These are phyloP conservation scores for Halichoeres trimaculatus DNA, from an alignment of 2,113 vertebrate genomes.

Conservation along the genomic window DNA sequence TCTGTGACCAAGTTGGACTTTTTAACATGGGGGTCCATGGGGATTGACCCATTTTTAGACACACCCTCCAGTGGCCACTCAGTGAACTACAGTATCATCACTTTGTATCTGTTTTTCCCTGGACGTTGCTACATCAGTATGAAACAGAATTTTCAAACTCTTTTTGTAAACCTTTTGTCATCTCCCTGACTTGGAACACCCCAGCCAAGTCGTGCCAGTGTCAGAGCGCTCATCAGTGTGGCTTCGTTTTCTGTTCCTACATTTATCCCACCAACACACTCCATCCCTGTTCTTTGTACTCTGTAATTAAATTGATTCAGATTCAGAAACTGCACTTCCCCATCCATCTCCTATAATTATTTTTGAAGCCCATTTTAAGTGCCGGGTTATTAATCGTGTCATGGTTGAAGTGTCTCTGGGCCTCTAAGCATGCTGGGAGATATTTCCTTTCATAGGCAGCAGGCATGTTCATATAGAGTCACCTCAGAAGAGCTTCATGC, in stretches of 20 bases:
- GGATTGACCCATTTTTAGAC: no score
- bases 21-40: no score
- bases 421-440: constrained; percentile 31
- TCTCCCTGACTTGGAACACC: not conserved
- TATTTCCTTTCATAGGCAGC: constrained; percentile 24
- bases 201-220: not conserved
- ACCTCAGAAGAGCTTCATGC: constrained; percentile 10
- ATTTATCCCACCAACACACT: constrained; percentile 30
- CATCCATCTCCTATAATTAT: constrained; percentile 43
- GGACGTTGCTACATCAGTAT: not conserved
- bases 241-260: constrained; percentile 10
- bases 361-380: constrained; percentile 49
- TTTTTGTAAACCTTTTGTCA: not conserved
- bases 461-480: constrained; percentile 1
- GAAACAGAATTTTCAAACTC: not conserved
- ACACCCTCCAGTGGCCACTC: no score
- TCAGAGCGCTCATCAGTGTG: constrained; percentile 2
- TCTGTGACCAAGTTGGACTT: no score
- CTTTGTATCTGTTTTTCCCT: not conserved
- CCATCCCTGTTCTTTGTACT: constrained; percentile 1
- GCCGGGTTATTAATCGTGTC: constrained; percentile 55
- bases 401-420: constrained; percentile 26
- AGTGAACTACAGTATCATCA: not conserved
- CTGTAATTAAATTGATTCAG: constrained; percentile 37
- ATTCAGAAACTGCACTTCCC: constrained; percentile 11